Conservation (phyloP, 64 coral and sea anemone genomes). For the Platygyra sinensis region DNA sequence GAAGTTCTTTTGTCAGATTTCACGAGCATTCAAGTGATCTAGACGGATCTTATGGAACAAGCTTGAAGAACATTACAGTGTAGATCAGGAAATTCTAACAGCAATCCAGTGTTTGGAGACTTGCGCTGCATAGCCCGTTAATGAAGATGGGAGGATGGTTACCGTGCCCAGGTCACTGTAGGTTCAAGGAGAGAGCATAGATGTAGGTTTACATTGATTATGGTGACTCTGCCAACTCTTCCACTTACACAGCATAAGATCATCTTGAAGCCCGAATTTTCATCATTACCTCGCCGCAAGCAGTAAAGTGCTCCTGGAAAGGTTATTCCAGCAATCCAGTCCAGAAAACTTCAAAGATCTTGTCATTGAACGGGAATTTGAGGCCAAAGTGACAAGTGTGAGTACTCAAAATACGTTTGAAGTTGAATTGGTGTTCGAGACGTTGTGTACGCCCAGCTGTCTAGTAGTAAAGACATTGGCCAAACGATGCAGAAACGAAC, state of each 20-base stretch:
- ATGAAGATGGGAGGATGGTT: constrained; percentile 36
- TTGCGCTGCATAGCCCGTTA: constrained; percentile 72
- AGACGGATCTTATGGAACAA: constrained; percentile 76
- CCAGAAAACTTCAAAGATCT: constrained; percentile 61
- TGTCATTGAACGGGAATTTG: constrained; percentile 47
- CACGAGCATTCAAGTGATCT: constrained; percentile 46
- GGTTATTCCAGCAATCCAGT: not conserved
- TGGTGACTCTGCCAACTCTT: constrained; percentile 22
- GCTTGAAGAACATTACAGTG: constrained; percentile 68
- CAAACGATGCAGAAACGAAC: not conserved
- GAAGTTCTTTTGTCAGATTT: constrained; percentile 73
- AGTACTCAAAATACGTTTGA: constrained; percentile 5
- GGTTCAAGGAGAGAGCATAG: not conserved
- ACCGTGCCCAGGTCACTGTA: not conserved
- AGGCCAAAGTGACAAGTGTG: constrained; percentile 20
- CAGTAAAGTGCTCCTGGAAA: constrained; percentile 18
- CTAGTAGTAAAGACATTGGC: not conserved
- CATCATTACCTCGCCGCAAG: constrained; percentile 47
- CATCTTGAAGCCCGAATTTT: constrained; percentile 19
- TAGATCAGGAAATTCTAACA: constrained; percentile 38
- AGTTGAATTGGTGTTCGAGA: constrained; percentile 29
- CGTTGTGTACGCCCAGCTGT: not conserved
- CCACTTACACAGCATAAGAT: constrained; percentile 9
- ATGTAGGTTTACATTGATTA: constrained; percentile 49
- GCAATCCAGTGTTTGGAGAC: constrained; percentile 60